Evolutionary conservation across 2,888 invertebrate species (phyloP).

Genomic region (Heliconius hortense): DNA sequence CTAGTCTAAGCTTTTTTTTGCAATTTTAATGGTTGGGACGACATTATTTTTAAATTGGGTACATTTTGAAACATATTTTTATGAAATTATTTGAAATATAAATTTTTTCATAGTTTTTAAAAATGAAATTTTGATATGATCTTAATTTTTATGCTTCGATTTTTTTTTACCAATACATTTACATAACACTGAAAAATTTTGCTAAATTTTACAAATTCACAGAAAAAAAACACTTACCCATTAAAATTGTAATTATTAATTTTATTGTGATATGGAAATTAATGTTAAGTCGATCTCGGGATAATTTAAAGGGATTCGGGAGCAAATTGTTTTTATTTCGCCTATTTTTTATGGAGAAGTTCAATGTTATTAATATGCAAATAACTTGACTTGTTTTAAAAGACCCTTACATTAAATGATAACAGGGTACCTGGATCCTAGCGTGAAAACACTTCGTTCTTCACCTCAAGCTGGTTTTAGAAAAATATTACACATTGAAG

Average conservation of each 20-base stretch:
- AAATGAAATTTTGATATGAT: too few species aligned
- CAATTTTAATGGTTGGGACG: conserved; percentile 26
- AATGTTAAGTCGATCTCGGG: conserved; percentile 41
- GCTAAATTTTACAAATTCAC: too few species aligned
- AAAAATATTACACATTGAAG: not conserved
- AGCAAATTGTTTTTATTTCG: conserved; percentile 29
- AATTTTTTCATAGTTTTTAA: not conserved
- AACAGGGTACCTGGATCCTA: too few species aligned
- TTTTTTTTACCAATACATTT: too few species aligned
- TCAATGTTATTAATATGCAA: not conserved
- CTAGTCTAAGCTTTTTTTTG: conserved; percentile 30
- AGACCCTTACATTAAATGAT: too few species aligned
- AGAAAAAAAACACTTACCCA: not conserved
- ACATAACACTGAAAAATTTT: too few species aligned
- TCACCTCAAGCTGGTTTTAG: too few species aligned
- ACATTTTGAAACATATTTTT: not conserved
- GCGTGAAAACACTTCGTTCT: too few species aligned
- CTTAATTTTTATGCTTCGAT: too few species aligned
- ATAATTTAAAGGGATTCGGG: conserved; percentile 39
- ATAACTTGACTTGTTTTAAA: conserved; percentile 1
- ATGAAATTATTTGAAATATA: conserved; percentile 1
- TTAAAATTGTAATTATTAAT: conserved; percentile 27
- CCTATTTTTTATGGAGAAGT: not conserved
- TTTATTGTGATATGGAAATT: conserved; percentile 36
- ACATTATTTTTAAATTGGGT: not conserved